Evolutionary conservation across 1,140 invertebrate species (phyloP).

Genomic region (Phenacoccus solenopsis): DNA sequence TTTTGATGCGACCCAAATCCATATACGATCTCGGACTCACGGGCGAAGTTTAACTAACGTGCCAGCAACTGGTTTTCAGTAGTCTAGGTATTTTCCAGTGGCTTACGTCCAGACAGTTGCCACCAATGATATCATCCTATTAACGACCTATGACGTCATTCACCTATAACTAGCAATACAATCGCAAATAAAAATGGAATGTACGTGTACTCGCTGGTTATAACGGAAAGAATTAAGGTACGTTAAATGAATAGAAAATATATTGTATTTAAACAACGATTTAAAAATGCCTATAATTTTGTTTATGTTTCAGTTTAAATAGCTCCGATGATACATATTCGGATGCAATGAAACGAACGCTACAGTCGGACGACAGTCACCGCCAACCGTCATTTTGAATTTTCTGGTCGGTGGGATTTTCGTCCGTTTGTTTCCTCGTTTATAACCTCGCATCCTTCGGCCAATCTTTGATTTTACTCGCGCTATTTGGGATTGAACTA

Average conservation of each 20-base stretch:
- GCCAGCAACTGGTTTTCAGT: not conserved
- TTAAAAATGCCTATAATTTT: no score
- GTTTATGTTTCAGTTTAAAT: not conserved
- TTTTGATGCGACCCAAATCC: no score
- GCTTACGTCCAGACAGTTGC: not conserved
- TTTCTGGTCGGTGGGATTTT: constrained; percentile 17
- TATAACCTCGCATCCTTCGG: not conserved
- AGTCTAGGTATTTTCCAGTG: not conserved
- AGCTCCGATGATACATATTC: not conserved
- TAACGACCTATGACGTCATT: not conserved
- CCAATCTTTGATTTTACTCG: no score
- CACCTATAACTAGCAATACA: not conserved
- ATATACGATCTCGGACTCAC: no score
- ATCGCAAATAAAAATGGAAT: not conserved
- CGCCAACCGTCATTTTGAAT: constrained; percentile 1
- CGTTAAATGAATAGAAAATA: no score
- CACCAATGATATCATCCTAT: not conserved
- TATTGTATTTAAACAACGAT: no score
- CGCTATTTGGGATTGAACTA: no score
- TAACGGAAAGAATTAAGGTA: no score
- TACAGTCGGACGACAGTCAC: constrained; percentile 10
- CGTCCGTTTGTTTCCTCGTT: constrained; percentile 17
- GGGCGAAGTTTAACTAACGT: no score
- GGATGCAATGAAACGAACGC: not conserved
- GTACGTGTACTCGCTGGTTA: not conserved